Percentiles rank a stretch among this genome's conserved stretches.
phyloP scores from a whole-genome alignment of 2,888 invertebrate species.

The Galerucella pusilla region DNA sequence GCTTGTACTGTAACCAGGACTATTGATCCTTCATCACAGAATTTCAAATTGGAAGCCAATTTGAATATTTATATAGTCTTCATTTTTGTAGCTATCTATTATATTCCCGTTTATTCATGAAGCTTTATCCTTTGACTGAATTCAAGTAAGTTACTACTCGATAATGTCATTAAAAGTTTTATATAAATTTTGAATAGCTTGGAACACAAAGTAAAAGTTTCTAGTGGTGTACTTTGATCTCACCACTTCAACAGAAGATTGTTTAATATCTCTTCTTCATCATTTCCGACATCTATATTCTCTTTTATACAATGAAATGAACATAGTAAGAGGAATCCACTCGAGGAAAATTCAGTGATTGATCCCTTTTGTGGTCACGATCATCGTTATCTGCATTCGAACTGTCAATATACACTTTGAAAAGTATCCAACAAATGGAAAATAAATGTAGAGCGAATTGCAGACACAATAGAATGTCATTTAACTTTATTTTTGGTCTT shows the following conservation, averaged over 20 bases:
- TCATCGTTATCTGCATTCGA: slow-evolving; percentile 33
- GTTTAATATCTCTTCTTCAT: not conserved
- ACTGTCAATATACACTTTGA: slow-evolving; percentile 34
- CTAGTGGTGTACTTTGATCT: not conserved
- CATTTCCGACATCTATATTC: not conserved
- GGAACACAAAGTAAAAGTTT: not conserved
- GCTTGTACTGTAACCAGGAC: no score
- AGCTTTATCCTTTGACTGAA: no score
- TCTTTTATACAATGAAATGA: slow-evolving; percentile 1
- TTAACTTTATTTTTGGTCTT: slow-evolving; percentile 27
- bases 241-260: not conserved
- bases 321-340: slow-evolving; percentile 5
- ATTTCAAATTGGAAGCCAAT: no score
- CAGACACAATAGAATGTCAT: slow-evolving; percentile 30
- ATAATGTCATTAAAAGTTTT: not conserved
- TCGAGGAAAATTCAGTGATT: slow-evolving; percentile 27
- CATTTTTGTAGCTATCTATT: no score
- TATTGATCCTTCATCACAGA: no score
- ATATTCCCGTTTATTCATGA: no score
- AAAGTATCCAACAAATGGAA: slow-evolving; percentile 28
- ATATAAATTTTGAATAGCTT: not conserved
- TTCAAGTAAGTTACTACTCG: not conserved
- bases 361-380: slow-evolving; percentile 26
- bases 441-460: slow-evolving; percentile 32
- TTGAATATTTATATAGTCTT: no score